Conservation (phyloP, 2,888 invertebrate genomes). For the Anticlea derivata region DNA sequence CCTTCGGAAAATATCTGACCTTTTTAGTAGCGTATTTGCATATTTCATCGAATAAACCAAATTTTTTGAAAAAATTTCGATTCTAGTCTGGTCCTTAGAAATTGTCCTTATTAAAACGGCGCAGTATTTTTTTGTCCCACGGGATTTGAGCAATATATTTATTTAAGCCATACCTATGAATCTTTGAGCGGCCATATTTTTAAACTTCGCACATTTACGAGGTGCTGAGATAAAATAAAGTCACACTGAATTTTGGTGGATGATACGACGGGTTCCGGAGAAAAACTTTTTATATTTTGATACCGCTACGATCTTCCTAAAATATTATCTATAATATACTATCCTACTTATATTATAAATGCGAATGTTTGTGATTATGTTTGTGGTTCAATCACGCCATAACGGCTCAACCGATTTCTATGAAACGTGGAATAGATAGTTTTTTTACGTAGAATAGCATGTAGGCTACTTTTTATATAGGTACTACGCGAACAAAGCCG, state of each 20-base stretch:
- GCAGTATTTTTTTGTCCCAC: conserved; percentile 8
- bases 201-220: conserved; percentile 57
- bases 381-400: too few species aligned
- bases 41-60: conserved; percentile 18
- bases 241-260: conserved; percentile 58
- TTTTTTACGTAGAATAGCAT: too few species aligned
- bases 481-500: too few species aligned
- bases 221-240: conserved; percentile 62
- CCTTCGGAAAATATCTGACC: conserved; percentile 5
- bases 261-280: too few species aligned
- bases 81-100: conserved; percentile 16
- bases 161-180: conserved; percentile 44
- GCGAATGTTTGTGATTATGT: too few species aligned
- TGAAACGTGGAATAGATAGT: too few species aligned
- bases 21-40: conserved; percentile 6
- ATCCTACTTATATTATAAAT: too few species aligned
- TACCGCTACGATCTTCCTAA: too few species aligned
- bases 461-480: too few species aligned
- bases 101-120: conserved; percentile 15
- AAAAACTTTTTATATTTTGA: too few species aligned
- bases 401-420: too few species aligned
- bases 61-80: conserved; percentile 13
- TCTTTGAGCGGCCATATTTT: conserved; percentile 49
- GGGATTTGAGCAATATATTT: conserved; percentile 31
- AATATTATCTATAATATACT: too few species aligned